These are phyloP conservation scores for Aricia artaxerxes DNA, from an alignment of 2,888 invertebrate species.

Conservation along the genomic window DNA sequence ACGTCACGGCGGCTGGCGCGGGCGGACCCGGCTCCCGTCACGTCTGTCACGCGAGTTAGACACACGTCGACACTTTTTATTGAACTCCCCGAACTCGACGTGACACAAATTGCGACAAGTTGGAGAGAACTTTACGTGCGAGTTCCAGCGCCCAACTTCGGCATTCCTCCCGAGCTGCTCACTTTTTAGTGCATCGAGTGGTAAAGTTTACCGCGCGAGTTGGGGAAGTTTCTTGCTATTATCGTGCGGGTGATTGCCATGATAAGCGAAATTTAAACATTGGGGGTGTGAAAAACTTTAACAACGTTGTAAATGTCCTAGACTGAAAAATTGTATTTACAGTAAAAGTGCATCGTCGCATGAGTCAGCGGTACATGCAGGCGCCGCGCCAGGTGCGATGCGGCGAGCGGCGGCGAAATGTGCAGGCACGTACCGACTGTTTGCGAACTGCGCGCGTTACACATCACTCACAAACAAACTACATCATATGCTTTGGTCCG, in stretches of 20 bases:
- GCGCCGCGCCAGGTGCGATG: background rate
- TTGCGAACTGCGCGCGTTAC: background rate
- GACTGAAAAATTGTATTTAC: background rate
- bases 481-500: background rate
- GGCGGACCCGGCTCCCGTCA: background rate
- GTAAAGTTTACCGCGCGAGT: background rate
- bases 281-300: background rate
- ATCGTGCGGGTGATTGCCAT: background rate
- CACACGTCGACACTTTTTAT: constrained; percentile 26
- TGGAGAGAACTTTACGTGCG: constrained; percentile 22
- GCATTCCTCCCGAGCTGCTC: constrained; percentile 14
- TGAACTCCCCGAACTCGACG: constrained; percentile 19
- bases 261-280: background rate
- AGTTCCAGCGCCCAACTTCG: constrained; percentile 1
- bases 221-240: background rate
- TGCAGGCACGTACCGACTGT: constrained; percentile 6
- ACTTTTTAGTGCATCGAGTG: constrained; percentile 1
- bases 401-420: background rate
- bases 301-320: background rate
- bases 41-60: constrained; percentile 27
- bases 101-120: constrained; percentile 20
- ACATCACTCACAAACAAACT: background rate
- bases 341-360: background rate
- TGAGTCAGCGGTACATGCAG: background rate
- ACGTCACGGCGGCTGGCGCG: background rate